phyloP scores from a whole-genome alignment of 2,888 invertebrate genomes.

The Anarsia innoxiella region DNA sequence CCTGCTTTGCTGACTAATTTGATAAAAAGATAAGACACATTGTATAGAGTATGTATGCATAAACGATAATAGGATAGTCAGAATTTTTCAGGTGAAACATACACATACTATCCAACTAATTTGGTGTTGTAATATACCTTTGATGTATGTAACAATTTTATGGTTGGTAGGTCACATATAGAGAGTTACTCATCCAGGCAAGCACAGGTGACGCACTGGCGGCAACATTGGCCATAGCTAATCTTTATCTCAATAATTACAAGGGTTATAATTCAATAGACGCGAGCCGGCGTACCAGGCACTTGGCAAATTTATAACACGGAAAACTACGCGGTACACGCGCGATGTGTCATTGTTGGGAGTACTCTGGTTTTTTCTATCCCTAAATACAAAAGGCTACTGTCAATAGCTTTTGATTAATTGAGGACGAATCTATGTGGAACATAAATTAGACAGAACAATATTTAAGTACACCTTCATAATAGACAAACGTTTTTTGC shows the following conservation, averaged over 20 bases:
- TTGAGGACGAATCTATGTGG: too few species aligned
- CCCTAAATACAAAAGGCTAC: not conserved
- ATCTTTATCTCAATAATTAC: too few species aligned
- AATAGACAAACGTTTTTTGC: too few species aligned
- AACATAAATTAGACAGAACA: too few species aligned
- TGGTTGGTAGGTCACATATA: slow-evolving; percentile 32
- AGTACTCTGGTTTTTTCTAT: not conserved
- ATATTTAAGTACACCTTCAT: too few species aligned
- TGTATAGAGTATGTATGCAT: not conserved
- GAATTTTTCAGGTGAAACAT: slow-evolving; percentile 10
- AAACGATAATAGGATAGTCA: not conserved
- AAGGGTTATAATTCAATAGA: too few species aligned
- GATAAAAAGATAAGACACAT: not conserved
- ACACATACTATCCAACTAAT: slow-evolving; percentile 17
- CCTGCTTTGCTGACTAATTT: too few species aligned
- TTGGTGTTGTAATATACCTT: slow-evolving; percentile 16
- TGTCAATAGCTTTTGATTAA: too few species aligned
- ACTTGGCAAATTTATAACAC: slow-evolving; percentile 23
- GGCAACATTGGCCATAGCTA: too few species aligned
- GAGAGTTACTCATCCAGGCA: slow-evolving; percentile 38
- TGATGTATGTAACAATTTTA: slow-evolving; percentile 34
- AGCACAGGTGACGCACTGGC: too few species aligned
- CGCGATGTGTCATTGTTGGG: slow-evolving; percentile 6
- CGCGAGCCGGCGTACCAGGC: too few species aligned
- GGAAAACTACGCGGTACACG: slow-evolving; percentile 28